Base-by-base conservation (phyloP, 2,797 vertebrate genomes). In the Dallia pectoralis region DNA sequence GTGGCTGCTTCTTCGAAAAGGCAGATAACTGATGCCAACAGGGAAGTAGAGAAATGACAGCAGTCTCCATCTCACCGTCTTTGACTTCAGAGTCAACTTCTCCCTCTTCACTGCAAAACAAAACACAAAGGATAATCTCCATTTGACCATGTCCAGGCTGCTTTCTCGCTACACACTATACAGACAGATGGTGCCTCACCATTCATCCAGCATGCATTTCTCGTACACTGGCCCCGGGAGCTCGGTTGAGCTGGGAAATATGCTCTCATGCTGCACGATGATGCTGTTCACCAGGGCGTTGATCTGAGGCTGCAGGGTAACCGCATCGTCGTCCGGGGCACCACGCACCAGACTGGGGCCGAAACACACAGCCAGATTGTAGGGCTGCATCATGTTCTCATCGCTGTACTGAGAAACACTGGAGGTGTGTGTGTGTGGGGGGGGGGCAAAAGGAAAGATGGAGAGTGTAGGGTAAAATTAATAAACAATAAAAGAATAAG, bases 331-430 rank as follows among this genome's bases (percentile, higher is more conserved):
- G 1, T 91, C 93, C 0, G 88, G 67, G 0, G 87, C 86, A 14
- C 93, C 91, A 1, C 93, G 86, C 59, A 96, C 85, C 75, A 97
- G 89, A 0, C 93, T 96, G 27, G 96, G 96, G n/a, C 96, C 96
- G 0, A 97, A 97, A 84, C 96, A 97, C 79, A 97, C 95, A 0
- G 96, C 96, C 86, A 97, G 77, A 85, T 97, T 97, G 86, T 96
- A 96, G 4, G 95, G 93, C 78, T 95, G 94, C 96, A 97, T 97
- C 96, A 97, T 96, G 91, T 97, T 97, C 90, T 97, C 95, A 0
- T 97, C 96, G 0, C 96, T 97, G 88, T 96, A 96, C 87, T 96
- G 93, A 63, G 96, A 93, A 75, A 97, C 89, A 77, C 96, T 97
- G 65, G 7, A 75, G 44, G 27, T 6, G 18, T 27, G 5, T 19